Evolutionary conservation across 2,888 invertebrate species (phyloP).

Genomic region (Machimus atricapillus): DNA sequence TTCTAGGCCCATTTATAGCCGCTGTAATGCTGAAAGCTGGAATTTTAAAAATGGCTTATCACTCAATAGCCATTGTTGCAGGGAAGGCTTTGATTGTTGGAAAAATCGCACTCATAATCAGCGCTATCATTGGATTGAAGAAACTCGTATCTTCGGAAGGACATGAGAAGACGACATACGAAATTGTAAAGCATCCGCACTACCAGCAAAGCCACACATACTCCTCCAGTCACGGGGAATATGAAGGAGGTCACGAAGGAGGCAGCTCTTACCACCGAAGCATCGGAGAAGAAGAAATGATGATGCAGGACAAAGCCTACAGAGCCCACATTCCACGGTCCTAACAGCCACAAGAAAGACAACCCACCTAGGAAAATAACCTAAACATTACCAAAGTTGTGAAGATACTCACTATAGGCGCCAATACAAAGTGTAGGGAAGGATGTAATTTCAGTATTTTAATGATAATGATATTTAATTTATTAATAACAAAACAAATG

Average conservation of each 20-base stretch:
- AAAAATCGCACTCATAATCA: conserved; percentile 81
- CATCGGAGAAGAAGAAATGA: conserved; percentile 66
- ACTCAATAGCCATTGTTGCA: conserved; percentile 77
- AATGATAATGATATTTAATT: neutral
- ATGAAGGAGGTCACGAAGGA: conserved; percentile 67
- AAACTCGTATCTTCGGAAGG: conserved; percentile 75
- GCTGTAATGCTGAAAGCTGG: conserved; percentile 76
- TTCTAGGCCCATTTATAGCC: conserved; percentile 72
- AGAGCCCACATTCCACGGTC: conserved; percentile 62
- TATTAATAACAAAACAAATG: neutral
- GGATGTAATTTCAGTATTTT: neutral
- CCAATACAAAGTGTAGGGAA: neutral
- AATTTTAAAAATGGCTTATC: conserved; percentile 76
- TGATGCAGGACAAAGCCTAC: conserved; percentile 71
- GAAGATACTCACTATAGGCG: neutral
- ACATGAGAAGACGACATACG: conserved; percentile 81
- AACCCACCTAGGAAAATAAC: neutral
- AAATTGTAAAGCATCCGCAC: conserved; percentile 86
- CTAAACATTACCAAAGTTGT: neutral
- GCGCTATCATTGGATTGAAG: conserved; percentile 81
- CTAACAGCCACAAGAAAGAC: neutral
- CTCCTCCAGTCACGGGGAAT: conserved; percentile 71
- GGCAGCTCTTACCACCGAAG: conserved; percentile 67
- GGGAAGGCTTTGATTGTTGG: conserved; percentile 83
- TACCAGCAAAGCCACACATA: conserved; percentile 80